Percentiles rank a stretch among this genome's conserved stretches.
Evolutionary conservation across 2,113 vertebrate species (phyloP).

Genomic region (Oncorhynchus clarkii): DNA sequence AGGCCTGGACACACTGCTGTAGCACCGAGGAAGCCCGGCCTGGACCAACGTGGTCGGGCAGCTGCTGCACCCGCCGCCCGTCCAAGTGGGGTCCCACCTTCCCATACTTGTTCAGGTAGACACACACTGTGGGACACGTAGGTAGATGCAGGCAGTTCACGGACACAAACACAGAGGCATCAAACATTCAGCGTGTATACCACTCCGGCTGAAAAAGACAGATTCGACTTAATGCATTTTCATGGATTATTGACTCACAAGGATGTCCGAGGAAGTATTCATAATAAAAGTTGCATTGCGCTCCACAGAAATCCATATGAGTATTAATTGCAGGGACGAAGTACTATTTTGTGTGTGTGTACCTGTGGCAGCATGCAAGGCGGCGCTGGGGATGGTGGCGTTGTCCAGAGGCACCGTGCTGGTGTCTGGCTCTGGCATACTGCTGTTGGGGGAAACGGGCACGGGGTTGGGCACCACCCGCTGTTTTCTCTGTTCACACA

Average conservation of each 20-base stretch:
- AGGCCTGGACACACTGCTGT: constrained; percentile 97
- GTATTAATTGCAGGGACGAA: background rate
- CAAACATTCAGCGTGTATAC: too few species aligned
- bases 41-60: constrained; percentile 96
- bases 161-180: background rate
- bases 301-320: too few species aligned
- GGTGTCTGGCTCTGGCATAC: constrained; percentile 97
- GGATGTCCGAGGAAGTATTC: too few species aligned
- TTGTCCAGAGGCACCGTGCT: constrained; percentile 96
- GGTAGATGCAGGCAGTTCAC: too few species aligned
- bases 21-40: constrained; percentile 93
- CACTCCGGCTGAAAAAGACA: too few species aligned
- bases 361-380: constrained; percentile 98
- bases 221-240: too few species aligned
- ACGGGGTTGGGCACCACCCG: constrained; percentile 86
- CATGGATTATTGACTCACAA: too few species aligned
- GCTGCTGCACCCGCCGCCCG: constrained; percentile 86
- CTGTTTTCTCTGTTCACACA: constrained; percentile 86
- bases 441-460: constrained; percentile 94
- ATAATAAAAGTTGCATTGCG: too few species aligned
- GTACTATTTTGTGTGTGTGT: constrained; percentile 9
- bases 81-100: constrained; percentile 93
- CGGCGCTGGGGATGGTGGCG: constrained; percentile 94
- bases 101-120: constrained; percentile 96
- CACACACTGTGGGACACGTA: constrained; percentile 80